Evolutionary conservation across 1,140 invertebrate species (phyloP).

Genomic region (Hormaphis cornu): DNA sequence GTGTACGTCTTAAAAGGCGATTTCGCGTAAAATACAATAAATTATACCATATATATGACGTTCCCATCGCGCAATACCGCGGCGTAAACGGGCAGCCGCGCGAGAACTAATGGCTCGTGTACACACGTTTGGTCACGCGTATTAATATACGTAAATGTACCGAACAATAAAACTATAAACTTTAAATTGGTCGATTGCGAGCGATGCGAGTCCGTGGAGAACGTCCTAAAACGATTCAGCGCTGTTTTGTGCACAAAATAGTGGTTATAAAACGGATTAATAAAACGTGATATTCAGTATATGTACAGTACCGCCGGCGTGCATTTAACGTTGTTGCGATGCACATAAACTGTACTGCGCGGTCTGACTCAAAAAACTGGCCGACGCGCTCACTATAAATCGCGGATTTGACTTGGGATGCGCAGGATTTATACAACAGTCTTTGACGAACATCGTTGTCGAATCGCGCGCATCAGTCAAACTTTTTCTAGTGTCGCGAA

Average conservation of each 20-base stretch:
- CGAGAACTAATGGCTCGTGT: not conserved
- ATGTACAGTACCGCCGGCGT: no score
- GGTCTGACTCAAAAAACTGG: no score
- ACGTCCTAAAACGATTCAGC: slow-evolving; percentile 1
- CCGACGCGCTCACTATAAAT: no score
- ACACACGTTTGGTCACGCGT: not conserved
- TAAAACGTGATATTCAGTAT: not conserved
- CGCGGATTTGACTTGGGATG: no score
- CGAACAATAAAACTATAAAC: slow-evolving; percentile 18
- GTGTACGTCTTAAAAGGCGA: slow-evolving; percentile 3
- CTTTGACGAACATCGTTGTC: no score
- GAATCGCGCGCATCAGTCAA: no score
- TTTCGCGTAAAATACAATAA: not conserved
- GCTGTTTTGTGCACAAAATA: not conserved
- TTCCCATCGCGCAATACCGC: not conserved
- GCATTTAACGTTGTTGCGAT: no score
- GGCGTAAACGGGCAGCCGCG: not conserved
- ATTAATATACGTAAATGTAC: not conserved
- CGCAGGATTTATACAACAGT: no score
- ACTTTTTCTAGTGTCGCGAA: no score
- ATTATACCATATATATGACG: no score
- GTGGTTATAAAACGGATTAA: not conserved
- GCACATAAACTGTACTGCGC: no score
- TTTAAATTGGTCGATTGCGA: slow-evolving; percentile 1
- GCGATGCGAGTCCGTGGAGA: not conserved